These are phyloP conservation scores for Lithophane socia DNA, from an alignment of 2,888 invertebrate genomes.

Conservation along the genomic window DNA sequence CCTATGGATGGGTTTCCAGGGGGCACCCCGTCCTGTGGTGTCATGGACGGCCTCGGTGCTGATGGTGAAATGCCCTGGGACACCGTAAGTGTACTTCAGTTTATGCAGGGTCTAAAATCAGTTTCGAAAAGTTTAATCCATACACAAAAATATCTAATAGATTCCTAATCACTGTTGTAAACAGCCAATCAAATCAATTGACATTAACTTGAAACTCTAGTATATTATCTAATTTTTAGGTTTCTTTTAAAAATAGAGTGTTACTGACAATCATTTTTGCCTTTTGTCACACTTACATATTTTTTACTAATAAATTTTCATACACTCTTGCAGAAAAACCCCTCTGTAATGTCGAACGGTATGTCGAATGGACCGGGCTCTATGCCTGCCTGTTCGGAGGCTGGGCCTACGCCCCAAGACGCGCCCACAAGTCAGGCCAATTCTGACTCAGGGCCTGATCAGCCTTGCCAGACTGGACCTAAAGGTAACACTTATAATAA, in stretches of 20 bases:
- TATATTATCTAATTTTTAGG: background rate
- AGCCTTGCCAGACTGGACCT: conserved; percentile 82
- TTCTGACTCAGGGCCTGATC: conserved; percentile 61
- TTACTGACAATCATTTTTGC: background rate
- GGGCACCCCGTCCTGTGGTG: conserved; percentile 90
- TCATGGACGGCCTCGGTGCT: conserved; percentile 91
- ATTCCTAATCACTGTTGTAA: background rate
- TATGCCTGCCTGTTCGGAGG: conserved; percentile 84
- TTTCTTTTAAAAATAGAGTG: background rate
- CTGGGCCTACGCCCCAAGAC: conserved; percentile 69
- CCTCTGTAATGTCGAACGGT: conserved; percentile 89
- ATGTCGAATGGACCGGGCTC: conserved; percentile 85
- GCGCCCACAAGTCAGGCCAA: conserved; percentile 67
- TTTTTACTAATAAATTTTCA: background rate
- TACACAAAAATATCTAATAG: background rate
- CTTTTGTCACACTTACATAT: background rate
- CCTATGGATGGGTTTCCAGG: conserved; percentile 90
- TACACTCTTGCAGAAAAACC: conserved; percentile 83
- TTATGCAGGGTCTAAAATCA: background rate
- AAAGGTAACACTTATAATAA: conserved; percentile 76
- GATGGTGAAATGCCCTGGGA: conserved; percentile 91
- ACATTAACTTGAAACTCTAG: no score
- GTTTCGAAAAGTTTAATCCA: background rate
- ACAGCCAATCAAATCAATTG: background rate
- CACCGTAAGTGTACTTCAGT: conserved; percentile 82